These are phyloP conservation scores for Phalanger gymnotis DNA, from an alignment of 2,797 vertebrate species.

Conservation along the genomic window DNA sequence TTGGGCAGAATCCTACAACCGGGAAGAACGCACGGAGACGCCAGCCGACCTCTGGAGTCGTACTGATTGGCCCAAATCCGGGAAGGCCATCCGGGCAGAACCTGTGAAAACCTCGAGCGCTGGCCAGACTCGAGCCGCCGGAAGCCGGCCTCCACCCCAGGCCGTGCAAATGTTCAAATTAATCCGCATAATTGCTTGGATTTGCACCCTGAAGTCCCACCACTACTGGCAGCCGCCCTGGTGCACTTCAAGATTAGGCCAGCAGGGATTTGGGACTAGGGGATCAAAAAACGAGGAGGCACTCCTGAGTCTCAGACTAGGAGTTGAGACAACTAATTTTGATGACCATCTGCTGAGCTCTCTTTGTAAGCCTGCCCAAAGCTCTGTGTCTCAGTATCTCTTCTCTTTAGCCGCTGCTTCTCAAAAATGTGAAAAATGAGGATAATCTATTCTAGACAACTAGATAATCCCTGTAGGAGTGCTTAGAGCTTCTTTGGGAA, in stretches of 20 bases:
- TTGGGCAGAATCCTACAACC: not conserved
- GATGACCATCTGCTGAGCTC: not conserved
- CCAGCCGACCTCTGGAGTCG: not conserved
- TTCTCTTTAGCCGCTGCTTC: not conserved
- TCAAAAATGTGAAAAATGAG: not conserved
- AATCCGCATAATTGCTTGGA: not conserved
- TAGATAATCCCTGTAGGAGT: rapidly evolving
- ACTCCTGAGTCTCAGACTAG: not conserved
- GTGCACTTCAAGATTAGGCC: not conserved
- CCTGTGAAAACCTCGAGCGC: not conserved
- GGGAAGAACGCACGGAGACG: not conserved
- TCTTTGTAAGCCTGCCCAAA: not conserved
- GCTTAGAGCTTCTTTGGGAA: rapidly evolving
- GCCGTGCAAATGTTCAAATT: not conserved
- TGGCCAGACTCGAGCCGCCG: not conserved
- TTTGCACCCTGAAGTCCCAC: not conserved
- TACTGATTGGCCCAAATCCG: not conserved
- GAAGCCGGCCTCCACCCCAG: not conserved
- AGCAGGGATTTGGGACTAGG: not conserved
- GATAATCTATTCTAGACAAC: not conserved
- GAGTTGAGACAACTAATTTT: not conserved
- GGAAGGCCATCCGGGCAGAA: not conserved
- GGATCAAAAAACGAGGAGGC: not conserved
- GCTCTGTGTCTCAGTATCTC: not conserved
- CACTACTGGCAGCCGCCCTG: not conserved